These are phyloP conservation scores for Megaceryle alcyon DNA, from an alignment of 2,797 vertebrate genomes.

Conservation along the genomic window DNA sequence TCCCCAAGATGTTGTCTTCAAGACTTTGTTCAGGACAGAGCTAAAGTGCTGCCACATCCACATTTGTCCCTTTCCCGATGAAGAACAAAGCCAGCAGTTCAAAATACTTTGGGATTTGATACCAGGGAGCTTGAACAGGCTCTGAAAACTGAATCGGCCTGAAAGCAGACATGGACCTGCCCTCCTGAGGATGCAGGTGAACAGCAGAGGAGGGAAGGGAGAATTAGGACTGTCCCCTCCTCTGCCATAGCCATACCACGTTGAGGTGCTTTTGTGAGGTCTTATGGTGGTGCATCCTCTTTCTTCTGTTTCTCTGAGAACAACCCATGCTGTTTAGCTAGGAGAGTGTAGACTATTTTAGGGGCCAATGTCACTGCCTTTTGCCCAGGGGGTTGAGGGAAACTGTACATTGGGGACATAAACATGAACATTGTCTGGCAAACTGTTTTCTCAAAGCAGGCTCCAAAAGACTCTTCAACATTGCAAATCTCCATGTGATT, in stretches of 20 bases:
- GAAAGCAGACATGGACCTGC: not conserved
- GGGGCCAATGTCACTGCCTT: not conserved
- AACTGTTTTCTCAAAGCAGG: not conserved
- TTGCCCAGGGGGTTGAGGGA: rapidly evolving
- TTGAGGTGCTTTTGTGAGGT: rapidly evolving
- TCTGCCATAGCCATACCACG: rapidly evolving
- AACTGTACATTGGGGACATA: not conserved
- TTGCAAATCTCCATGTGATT: not conserved
- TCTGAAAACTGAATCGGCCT: not conserved
- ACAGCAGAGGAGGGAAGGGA: not conserved
- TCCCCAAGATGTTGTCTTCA: not conserved
- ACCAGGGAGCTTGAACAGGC: not conserved
- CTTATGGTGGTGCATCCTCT: not conserved
- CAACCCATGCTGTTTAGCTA: not conserved
- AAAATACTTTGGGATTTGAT: not conserved
- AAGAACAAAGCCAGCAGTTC: not conserved
- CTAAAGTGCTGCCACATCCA: not conserved
- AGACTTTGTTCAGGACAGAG: not conserved
- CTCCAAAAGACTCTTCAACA: not conserved
- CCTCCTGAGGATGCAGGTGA: not conserved
- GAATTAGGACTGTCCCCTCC: not conserved
- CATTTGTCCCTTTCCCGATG: not conserved
- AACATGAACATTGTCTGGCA: not conserved
- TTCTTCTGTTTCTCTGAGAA: not conserved
- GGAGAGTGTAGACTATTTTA: not conserved